Evolutionary conservation across 2,888 invertebrate species (phyloP), one percentile per base, ranked within the genome.

Genomic region (Polietes domitor): DNA sequence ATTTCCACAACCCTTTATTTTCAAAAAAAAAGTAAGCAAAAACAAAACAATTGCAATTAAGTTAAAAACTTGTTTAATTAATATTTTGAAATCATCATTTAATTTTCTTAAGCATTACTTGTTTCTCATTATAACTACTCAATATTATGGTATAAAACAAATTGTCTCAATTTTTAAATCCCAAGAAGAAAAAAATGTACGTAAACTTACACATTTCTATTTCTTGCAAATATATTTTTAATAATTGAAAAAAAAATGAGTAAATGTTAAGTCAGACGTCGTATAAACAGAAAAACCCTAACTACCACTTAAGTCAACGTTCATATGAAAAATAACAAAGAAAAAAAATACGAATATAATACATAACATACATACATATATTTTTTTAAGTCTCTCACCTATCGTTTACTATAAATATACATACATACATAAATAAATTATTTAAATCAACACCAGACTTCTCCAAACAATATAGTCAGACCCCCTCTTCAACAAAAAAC

Each of bases 321-420:
- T 61, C 61, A 71, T 61, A 61, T 15, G 15, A n/a, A 41, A 6
- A 10, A 24, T 10, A 17, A 19, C 68, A 7, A 53, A 53, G 4
- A 26, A 15, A 58, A 58, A 24, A 58, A 15, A 15, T 58, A 58
- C 58, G 58, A 58, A 58, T 58, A 58, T 58, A 37, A 68, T 50
- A 43, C 37, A 74, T 63, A 58, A n/a, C 26, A 76, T 24, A 50
- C 47, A 65, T 32, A 77, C 26, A 61, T 82, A 58, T 82, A 76
- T 83, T 77, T 83, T 76, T 80, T 83, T 80, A 80, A 83, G 72
- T 68, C 32, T 65, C 78, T 58, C 76, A 61, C 71, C 53, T 58
- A 47, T 76, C 43, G 63, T 76, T 37, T 68, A 79, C 28, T 61
- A 65, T 71, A 58, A 71, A 50, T 65, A 75, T 65, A 75, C 65